Conservation (phyloP, 2,888 invertebrate species). For the Chalcosyrphus nemorum region DNA sequence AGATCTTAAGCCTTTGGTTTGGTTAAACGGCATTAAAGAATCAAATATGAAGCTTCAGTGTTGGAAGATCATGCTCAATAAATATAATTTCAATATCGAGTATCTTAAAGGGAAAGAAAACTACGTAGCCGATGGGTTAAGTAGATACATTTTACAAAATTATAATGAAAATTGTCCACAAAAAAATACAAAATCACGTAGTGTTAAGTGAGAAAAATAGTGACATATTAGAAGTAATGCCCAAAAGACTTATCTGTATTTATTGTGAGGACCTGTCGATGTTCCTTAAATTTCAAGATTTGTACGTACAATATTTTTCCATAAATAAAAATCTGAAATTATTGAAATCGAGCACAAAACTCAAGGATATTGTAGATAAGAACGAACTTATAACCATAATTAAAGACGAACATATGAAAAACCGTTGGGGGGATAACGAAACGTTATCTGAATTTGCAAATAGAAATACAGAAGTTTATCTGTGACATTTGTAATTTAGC, state of each 20-base stretch:
- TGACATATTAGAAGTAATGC: slow-evolving; percentile 17
- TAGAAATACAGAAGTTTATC: background rate
- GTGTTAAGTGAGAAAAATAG: background rate
- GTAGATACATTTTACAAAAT: background rate
- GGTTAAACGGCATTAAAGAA: too few species aligned
- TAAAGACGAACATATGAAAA: slow-evolving; percentile 14
- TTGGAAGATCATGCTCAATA: too few species aligned
- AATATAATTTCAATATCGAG: too few species aligned
- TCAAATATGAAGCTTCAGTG: too few species aligned
- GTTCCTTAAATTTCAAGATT: slow-evolving; percentile 8
- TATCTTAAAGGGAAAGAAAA: background rate
- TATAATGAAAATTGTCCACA: slow-evolving; percentile 38
- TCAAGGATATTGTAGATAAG: slow-evolving; percentile 17
- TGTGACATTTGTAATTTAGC: background rate
- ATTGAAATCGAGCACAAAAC: background rate
- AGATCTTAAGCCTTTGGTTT: too few species aligned
- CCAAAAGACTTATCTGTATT: slow-evolving; percentile 32
- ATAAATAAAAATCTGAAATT: slow-evolving; percentile 20
- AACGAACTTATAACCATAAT: slow-evolving; percentile 5
- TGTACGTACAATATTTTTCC: slow-evolving; percentile 12
- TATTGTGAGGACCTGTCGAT: slow-evolving; percentile 14
- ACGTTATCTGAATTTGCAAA: background rate
- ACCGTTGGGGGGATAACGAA: slow-evolving; percentile 24
- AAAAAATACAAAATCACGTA: slow-evolving; percentile 27
- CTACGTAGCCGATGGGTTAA: background rate